Conservation (phyloP, 37 sponge, comb jelly and placozoan species). For the Cliona cf. orientalis region DNA sequence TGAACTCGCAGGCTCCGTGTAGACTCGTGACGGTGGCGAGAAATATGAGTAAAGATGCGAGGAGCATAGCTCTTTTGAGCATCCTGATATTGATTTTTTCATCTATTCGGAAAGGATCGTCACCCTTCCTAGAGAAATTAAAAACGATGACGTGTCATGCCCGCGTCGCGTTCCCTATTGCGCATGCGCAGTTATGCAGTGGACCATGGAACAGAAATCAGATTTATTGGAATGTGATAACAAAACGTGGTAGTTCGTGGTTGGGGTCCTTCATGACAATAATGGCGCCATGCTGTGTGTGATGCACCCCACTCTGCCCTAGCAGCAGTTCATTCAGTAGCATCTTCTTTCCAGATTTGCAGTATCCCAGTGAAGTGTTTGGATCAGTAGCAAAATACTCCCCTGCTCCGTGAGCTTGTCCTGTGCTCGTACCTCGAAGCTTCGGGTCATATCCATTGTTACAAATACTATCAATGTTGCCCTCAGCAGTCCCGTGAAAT, state of each 20-base stretch:
- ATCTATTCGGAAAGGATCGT: too few species aligned
- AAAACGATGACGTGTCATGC: too few species aligned
- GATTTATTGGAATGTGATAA: slow-evolving; percentile 63
- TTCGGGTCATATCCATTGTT: slow-evolving; percentile 71
- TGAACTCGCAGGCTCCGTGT: too few species aligned
- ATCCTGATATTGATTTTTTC: too few species aligned
- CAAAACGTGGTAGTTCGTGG: slow-evolving; percentile 81
- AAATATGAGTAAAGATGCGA: too few species aligned
- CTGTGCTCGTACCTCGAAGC: slow-evolving; percentile 20
- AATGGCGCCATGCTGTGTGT: slow-evolving; percentile 75
- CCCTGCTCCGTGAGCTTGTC: slow-evolving; percentile 80
- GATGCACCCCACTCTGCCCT: slow-evolving; percentile 55
- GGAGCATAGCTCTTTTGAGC: too few species aligned
- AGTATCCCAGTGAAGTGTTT: slow-evolving; percentile 51
- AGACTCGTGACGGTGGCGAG: too few species aligned
- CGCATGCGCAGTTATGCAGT: too few species aligned
- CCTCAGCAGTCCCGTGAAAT: slow-evolving; percentile 78
- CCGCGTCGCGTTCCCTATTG: too few species aligned
- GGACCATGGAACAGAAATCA: too few species aligned
- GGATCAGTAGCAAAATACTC: slow-evolving; percentile 85
- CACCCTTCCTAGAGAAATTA: too few species aligned
- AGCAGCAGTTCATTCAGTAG: slow-evolving; percentile 82
- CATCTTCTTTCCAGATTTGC: slow-evolving; percentile 75
- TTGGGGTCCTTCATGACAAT: slow-evolving; percentile 86
- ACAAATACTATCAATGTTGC: slow-evolving; percentile 80